phyloP scores from a whole-genome alignment of 2,888 invertebrate genomes.

The Pocota personata region DNA sequence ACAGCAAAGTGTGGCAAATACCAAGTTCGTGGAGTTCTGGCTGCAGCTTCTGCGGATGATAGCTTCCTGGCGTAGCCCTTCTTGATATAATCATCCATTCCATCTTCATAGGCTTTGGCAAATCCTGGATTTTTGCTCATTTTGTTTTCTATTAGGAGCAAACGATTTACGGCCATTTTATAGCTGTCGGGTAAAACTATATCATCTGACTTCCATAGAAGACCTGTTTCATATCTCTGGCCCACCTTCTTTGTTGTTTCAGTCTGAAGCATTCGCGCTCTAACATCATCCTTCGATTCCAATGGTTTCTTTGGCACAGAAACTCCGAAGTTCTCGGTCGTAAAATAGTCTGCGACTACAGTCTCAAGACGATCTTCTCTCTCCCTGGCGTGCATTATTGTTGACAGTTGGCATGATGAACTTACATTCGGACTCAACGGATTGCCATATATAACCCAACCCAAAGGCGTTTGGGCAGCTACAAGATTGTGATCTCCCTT shows the following conservation, averaged over 20 bases:
- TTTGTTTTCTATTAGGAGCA: neutral
- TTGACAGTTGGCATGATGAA: too few species aligned
- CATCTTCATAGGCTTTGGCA: neutral
- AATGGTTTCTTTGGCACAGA: neutral
- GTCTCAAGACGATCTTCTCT: neutral
- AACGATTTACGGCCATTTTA: neutral
- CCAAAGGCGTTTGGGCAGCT: neutral
- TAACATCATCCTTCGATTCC: neutral
- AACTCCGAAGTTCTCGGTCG: neutral
- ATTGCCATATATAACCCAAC: neutral
- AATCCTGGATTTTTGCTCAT: neutral
- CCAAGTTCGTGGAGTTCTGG: conserved; percentile 65
- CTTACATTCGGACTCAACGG: too few species aligned
- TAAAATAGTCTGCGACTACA: neutral
- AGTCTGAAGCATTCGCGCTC: neutral
- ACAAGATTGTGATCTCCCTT: neutral
- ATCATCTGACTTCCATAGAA: neutral
- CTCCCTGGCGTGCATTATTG: neutral
- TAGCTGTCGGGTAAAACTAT: neutral
- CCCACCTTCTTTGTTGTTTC: neutral
- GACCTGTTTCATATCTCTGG: neutral
- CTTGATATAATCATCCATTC: neutral
- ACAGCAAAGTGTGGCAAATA: conserved; percentile 75
- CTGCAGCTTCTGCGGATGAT: neutral
- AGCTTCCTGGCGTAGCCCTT: neutral